A percentile compares a stretch with the other conserved stretches of the same genome.
Evolutionary conservation across 1,140 invertebrate genomes (phyloP).

Genomic region (Triops cancriformis): DNA sequence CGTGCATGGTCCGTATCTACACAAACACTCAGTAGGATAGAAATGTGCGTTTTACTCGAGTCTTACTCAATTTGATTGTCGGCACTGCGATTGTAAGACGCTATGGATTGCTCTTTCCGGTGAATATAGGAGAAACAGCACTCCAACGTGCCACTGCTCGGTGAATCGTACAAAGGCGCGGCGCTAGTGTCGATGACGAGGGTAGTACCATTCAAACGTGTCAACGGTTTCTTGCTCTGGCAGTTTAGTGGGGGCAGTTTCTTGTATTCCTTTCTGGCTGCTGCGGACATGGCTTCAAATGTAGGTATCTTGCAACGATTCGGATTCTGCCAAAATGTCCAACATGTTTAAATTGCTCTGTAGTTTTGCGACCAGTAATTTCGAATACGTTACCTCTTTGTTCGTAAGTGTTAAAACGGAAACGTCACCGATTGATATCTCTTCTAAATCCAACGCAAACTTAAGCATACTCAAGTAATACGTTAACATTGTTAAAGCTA

Average conservation of each 20-base stretch:
- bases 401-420: too few relatives aligned
- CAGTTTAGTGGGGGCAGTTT: background rate
- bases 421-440: too few relatives aligned
- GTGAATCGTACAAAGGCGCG: background rate
- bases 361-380: too few relatives aligned
- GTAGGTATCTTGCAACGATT: background rate
- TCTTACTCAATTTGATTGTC: background rate
- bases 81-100: background rate
- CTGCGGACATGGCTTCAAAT: background rate
- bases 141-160: background rate
- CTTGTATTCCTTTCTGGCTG: background rate
- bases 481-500: too few relatives aligned
- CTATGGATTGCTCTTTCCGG: background rate
- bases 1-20: background rate
- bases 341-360: background rate
- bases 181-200: background rate
- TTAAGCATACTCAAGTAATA: too few relatives aligned
- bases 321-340: background rate
- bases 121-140: background rate
- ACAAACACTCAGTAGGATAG: too few relatives aligned
- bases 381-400: too few relatives aligned
- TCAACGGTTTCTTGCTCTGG: background rate
- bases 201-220: background rate
- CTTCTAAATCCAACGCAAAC: too few relatives aligned
- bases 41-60: background rate